phyloP scores from a whole-genome alignment of 2,888 invertebrate genomes.

The Euphydryas editha region DNA sequence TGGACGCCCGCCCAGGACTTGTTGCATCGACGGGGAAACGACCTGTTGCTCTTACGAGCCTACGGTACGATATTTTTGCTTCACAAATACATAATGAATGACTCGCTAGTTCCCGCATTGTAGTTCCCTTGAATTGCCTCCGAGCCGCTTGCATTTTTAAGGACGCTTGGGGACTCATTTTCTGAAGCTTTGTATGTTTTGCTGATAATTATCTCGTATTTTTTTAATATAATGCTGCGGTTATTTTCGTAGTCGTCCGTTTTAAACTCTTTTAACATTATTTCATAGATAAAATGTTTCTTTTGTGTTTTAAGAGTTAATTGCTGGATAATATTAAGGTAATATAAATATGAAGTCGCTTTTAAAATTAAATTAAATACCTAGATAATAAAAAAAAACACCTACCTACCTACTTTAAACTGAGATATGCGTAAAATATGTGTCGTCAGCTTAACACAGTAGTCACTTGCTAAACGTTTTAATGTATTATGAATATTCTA shows the following conservation, averaged over 20 bases:
- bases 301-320: not conserved
- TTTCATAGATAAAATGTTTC: not conserved
- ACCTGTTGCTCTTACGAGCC: conserved; percentile 74
- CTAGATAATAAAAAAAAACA: no score
- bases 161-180: conserved; percentile 41
- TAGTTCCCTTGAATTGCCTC: conserved; percentile 56
- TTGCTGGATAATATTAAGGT: no score
- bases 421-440: no score
- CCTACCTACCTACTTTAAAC: no score
- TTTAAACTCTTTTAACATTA: not conserved
- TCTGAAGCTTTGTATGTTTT: conserved; percentile 35
- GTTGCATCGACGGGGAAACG: conserved; percentile 69
- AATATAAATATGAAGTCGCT: no score
- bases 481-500: no score
- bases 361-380: no score
- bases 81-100: conserved; percentile 81
- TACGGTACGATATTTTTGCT: conserved; percentile 73
- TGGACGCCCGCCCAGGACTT: conserved; percentile 82
- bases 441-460: not conserved
- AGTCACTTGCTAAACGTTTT: no score
- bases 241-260: conserved; percentile 7
- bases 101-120: conserved; percentile 66
- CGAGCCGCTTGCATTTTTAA: conserved; percentile 50
- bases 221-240: conserved; percentile 18
- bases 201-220: conserved; percentile 31